Base-by-base conservation (phyloP, 2,797 vertebrate genomes). In the Premnoplex brunnescens region DNA sequence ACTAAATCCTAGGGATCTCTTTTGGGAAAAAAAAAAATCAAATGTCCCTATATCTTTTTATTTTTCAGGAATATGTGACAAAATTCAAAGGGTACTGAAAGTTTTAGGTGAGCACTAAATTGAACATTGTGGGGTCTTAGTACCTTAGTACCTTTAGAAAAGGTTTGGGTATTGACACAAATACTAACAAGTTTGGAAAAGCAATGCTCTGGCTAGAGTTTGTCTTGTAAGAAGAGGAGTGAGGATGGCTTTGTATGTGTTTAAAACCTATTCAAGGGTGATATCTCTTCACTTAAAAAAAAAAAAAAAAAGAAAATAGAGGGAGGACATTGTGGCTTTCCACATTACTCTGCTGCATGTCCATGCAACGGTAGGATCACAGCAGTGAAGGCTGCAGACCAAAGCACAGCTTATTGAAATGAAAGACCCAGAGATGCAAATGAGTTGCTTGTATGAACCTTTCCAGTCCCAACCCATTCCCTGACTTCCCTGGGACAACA, bases 1-100 rank as follows among this genome's bases (percentile, higher is more conserved):
- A 82, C 63, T 87, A 77, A 93, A 86, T 58, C 51, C 32, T 34
- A 66, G 59, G 43, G 51, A 85, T n/a, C 86, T 56, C 48, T 84
- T 72, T 56, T 27, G 26, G 14, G 3, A 62, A 51, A 26, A 62
- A 51, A 5, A 36, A 39, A n/a, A 6, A 77, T 73, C 34, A 79
- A 58, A 37, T 1, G 0, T 56, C 24, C 66, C 36, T 44, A 37
- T 27, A n/a, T 41, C 12, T 46, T 37, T 66, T 30, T 63, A 15
- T 46, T 74, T 80, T 87, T 54, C 24, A 75, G 58, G 14, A 93
- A 68, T 23, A 56, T 0, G 1, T 44, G n/a, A n/a, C 26, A 84
- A 88, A 91, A 84, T 62, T 74, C 32, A 54, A 92, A 75, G 8
- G 8, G 7, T 67, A 23, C 8, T 37, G 14, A 21, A 63, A 62